Percentiles rank a stretch among this genome's conserved stretches.
These are phyloP conservation scores for Sinosuthora webbiana DNA, from an alignment of 2,113 vertebrate genomes.

Conservation along the genomic window DNA sequence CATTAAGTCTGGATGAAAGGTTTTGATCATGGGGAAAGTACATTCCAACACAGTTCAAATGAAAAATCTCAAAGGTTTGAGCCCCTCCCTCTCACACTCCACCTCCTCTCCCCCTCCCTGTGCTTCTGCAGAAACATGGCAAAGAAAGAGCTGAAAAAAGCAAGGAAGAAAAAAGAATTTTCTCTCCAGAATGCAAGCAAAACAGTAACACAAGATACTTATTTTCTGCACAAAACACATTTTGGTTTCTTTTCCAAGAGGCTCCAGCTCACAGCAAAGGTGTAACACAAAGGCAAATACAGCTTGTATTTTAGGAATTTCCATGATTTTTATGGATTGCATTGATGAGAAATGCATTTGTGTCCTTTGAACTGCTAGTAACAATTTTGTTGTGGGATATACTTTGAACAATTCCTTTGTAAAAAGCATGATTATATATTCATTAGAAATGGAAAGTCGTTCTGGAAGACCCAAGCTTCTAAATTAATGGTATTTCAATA, in stretches of 20 bases:
- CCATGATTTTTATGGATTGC: not conserved
- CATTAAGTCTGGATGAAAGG: not conserved
- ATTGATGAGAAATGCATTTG: conserved; percentile 14
- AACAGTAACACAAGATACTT: not conserved
- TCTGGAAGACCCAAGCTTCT: not conserved
- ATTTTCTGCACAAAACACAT: not conserved
- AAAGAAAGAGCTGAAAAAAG: not conserved
- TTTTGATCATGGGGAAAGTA: not conserved
- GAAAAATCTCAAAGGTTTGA: not conserved
- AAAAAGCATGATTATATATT: not conserved
- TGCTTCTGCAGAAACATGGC: not conserved
- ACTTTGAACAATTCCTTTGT: not conserved
- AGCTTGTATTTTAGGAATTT: not conserved
- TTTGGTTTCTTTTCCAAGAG: not conserved
- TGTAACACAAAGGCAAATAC: not conserved
- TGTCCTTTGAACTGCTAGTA: not conserved
- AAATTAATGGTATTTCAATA: conserved; percentile 1
- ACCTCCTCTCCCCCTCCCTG: not conserved
- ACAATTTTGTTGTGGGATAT: not conserved
- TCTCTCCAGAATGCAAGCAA: not conserved
- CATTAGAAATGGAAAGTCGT: not conserved
- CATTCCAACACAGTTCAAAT: conserved; percentile 10
- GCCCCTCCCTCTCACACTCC: not conserved
- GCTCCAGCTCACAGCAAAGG: not conserved
- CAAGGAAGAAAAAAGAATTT: not conserved